Evolutionary conservation across 2,888 invertebrate species (phyloP).

Genomic region (Antheraea assamensis): DNA sequence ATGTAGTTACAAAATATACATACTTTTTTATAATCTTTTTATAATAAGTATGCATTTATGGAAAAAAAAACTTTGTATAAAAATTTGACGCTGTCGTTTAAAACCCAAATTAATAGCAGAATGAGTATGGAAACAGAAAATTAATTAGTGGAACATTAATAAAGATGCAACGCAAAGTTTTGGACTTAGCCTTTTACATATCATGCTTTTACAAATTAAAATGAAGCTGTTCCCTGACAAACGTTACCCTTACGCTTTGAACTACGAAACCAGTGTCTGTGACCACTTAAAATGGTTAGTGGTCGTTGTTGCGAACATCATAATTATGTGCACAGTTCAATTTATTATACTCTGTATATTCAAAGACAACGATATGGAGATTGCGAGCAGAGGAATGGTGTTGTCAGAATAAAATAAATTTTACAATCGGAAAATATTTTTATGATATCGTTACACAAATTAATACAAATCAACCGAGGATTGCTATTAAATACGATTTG

Average conservation of each 20-base stretch:
- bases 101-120: background rate
- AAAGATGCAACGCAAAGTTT: background rate
- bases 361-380: conserved; percentile 52
- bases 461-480: background rate
- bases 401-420: conserved; percentile 18
- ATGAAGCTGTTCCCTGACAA: conserved; percentile 33
- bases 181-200: background rate
- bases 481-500: background rate
- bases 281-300: conserved; percentile 49
- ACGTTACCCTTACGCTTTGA: conserved; percentile 43
- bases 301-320: conserved; percentile 46
- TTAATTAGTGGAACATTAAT: background rate
- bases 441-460: no score
- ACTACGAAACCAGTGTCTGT: conserved; percentile 42
- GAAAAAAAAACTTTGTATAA: background rate
- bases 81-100: background rate
- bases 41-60: background rate
- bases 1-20: background rate
- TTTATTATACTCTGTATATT: conserved; percentile 48
- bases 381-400: conserved; percentile 52
- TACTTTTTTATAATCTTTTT: background rate
- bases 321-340: conserved; percentile 54
- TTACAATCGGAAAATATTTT: background rate
- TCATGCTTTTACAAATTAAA: background rate
- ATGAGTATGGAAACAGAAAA: background rate